Conservation (phyloP, 2,888 invertebrate genomes). For the Hyposoter didymator region DNA sequence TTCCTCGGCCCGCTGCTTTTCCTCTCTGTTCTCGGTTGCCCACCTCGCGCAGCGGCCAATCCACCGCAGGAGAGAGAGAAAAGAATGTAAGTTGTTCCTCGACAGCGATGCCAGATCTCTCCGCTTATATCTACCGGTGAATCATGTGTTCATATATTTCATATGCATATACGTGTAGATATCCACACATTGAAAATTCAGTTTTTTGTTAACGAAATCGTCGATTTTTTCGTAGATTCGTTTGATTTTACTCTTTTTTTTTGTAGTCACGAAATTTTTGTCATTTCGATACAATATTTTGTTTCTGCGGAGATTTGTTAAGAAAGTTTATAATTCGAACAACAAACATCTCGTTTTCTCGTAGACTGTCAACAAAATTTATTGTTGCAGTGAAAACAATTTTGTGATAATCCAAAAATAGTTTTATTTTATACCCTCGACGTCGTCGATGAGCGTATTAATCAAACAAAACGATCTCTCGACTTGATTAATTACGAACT, state of each 20-base stretch:
- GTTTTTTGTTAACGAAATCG: too few species aligned
- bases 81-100: constrained; percentile 73
- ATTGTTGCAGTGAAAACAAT: too few species aligned
- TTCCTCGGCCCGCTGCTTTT: constrained; percentile 37
- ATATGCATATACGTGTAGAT: background rate
- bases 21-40: constrained; percentile 47
- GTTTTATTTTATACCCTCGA: too few species aligned
- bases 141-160: constrained; percentile 41
- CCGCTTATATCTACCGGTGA: constrained; percentile 64
- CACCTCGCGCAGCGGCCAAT: constrained; percentile 55
- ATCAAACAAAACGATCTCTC: background rate
- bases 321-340: too few species aligned
- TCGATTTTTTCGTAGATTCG: background rate
- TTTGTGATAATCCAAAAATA: too few species aligned
- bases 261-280: too few species aligned
- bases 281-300: too few species aligned
- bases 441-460: too few species aligned
- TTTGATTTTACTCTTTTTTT: background rate
- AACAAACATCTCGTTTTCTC: background rate
- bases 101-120: constrained; percentile 76
- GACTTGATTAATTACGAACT: background rate
- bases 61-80: constrained; percentile 62
- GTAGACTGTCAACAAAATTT: background rate
- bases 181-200: background rate
- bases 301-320: too few species aligned